Conservation (phyloP, 2,113 vertebrate genomes). For the Pygoscelis adeliae region DNA sequence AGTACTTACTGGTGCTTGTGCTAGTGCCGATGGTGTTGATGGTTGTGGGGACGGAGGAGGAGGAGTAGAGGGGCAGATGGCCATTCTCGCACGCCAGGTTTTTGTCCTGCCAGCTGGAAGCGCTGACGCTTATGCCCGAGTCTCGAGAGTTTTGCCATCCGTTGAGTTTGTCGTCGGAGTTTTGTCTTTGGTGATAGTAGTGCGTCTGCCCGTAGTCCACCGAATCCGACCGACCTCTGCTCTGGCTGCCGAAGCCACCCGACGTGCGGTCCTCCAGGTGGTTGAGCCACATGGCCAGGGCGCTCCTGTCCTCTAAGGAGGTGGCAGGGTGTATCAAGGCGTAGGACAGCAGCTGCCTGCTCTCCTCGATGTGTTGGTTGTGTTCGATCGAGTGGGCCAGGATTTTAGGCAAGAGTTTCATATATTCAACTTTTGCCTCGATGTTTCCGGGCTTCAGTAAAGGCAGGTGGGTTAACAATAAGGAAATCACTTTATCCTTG, state of each 20-base stretch:
- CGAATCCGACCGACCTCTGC: slow-evolving; percentile 85
- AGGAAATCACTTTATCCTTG: slow-evolving; percentile 94
- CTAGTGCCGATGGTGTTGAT: slow-evolving; percentile 96
- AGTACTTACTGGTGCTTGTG: slow-evolving; percentile 89
- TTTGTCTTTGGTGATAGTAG: slow-evolving; percentile 96
- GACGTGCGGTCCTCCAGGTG: slow-evolving; percentile 96
- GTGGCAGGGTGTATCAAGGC: slow-evolving; percentile 97
- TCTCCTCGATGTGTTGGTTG: slow-evolving; percentile 96
- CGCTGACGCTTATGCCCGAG: slow-evolving; percentile 86
- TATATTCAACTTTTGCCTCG: slow-evolving; percentile 96
- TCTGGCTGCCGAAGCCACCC: slow-evolving; percentile 73
- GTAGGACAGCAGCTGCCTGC: slow-evolving; percentile 95
- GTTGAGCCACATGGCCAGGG: slow-evolving; percentile 96
- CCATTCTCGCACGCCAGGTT: slow-evolving; percentile 91
- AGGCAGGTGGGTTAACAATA: slow-evolving; percentile 93
- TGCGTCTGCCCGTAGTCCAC: slow-evolving; percentile 88
- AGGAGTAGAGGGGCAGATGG: slow-evolving; percentile 92
- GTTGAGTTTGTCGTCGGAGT: slow-evolving; percentile 95
- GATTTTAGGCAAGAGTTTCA: slow-evolving; percentile 95
- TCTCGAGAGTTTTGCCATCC: slow-evolving; percentile 96
- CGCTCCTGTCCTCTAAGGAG: slow-evolving; percentile 91
- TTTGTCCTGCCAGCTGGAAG: slow-evolving; percentile 87
- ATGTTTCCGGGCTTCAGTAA: slow-evolving; percentile 95
- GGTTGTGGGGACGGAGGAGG: slow-evolving; percentile 92
- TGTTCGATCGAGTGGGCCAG: slow-evolving; percentile 97